These are phyloP conservation scores for Morus bassanus DNA, from an alignment of 2,797 vertebrate species.

Conservation along the genomic window DNA sequence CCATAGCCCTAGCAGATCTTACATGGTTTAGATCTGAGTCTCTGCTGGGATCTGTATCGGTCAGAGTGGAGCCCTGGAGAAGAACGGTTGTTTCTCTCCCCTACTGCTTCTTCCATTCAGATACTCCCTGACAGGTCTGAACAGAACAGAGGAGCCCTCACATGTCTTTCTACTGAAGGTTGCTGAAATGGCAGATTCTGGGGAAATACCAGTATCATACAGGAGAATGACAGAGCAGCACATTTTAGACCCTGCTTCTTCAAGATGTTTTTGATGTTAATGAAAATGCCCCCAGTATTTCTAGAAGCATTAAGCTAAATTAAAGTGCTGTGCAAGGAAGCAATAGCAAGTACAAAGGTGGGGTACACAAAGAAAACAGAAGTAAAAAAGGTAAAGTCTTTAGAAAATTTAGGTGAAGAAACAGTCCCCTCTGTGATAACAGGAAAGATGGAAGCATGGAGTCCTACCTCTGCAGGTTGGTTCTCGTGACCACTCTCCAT, in stretches of 20 bases:
- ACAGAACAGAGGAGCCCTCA: neutral
- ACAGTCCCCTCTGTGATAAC: rapidly evolving
- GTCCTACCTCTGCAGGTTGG: conserved; percentile 63
- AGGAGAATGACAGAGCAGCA: neutral
- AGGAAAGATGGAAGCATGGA: neutral
- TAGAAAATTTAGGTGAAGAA: neutral
- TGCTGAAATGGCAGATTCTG: neutral
- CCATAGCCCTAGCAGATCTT: neutral
- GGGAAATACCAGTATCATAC: neutral
- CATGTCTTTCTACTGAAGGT: rapidly evolving
- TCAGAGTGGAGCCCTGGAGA: neutral
- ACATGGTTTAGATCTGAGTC: neutral
- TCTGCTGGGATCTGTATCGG: neutral
- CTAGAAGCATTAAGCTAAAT: neutral
- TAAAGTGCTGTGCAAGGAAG: neutral
- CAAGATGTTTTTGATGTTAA: neutral
- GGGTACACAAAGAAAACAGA: neutral
- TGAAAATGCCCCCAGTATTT: neutral
- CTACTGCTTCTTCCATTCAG: neutral
- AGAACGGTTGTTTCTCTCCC: neutral
- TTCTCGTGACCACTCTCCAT: conserved; percentile 52
- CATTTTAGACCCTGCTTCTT: neutral
- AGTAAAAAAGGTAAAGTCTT: neutral
- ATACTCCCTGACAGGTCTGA: neutral
- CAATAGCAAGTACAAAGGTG: neutral